These are phyloP conservation scores for Taeniopygia guttata DNA, from an alignment of 2,797 vertebrate species.

Conservation along the genomic window DNA sequence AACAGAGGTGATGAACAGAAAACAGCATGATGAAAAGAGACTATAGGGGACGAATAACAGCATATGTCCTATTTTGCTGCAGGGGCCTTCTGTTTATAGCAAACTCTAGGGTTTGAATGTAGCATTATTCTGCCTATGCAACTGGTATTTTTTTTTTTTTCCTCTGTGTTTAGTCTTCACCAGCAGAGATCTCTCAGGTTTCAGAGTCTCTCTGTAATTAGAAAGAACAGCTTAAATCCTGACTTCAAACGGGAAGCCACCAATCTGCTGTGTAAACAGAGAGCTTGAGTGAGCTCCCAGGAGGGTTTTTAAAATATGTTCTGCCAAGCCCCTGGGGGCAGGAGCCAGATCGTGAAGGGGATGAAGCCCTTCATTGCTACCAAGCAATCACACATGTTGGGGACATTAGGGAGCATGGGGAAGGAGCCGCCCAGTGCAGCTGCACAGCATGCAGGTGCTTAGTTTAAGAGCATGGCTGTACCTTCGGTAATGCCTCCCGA, in stretches of 20 bases:
- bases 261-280: conserved; percentile 73
- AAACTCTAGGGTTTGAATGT: conserved; percentile 28
- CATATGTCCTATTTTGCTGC: conserved; percentile 46
- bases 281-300: conserved; percentile 47
- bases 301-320: conserved; percentile 59
- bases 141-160: not conserved
- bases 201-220: conserved; percentile 66
- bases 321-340: conserved; percentile 15
- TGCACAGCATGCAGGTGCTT: not conserved
- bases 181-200: conserved; percentile 61
- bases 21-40: not conserved
- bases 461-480: not conserved
- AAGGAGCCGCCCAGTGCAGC: not conserved
- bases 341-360: conserved; percentile 3
- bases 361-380: not conserved
- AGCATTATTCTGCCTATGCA: conserved; percentile 30
- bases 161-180: conserved; percentile 26
- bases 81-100: conserved; percentile 28
- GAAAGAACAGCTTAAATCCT: conserved; percentile 69
- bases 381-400: not conserved
- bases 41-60: not conserved
- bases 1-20: conserved; percentile 41
- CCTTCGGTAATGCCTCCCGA: not conserved
- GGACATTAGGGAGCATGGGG: not conserved
- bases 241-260: conserved; percentile 67